Base-by-base conservation (phyloP, 2,113 vertebrate species). In the Anser brachyrhynchus region DNA sequence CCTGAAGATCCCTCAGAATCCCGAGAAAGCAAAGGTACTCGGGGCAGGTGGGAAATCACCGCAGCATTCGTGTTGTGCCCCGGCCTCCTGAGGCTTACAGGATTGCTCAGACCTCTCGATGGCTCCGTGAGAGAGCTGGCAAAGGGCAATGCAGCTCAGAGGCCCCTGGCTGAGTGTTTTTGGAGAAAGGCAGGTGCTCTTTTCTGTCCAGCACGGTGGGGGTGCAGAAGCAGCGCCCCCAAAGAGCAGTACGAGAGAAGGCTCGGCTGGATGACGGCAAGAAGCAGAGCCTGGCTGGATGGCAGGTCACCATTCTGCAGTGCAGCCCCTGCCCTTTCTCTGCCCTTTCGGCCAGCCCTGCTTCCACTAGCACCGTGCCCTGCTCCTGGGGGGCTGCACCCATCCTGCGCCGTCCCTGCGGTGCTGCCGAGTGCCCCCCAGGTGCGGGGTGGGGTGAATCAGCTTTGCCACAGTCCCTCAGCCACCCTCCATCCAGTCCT, bases 281-380 rank as follows among this genome's bases (percentile, higher is more conserved):
- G n/a, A 57, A 28, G 39, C 29, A n/a, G 49, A 39, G 26, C 65
- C 29, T 18, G 76, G 7, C 69, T 19, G 64, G 1, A 18, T 25
- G 21, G 39, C 2, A 12, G 2, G 29, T 55, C 29, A 55, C 44
- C 59, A 49, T n/a, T 19, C 72, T 8, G 44, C 13, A 3, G 37
- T 2, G 7, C 88, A 43, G 26, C n/a, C 78, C 46, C 66, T 28
- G 44, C 72, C 57, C 1, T 54, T 81, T 43, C 64, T 7, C 76
- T 31, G 69, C 59, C 57, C 37, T 66, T 28, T 18, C 43, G 59
- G 43, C 80, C 3, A 1, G 2, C 64, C 44, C 55, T 0, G 3
- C 4, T 26, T 54, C 3, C 15, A 0, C n/a, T 21, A 25, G 66
- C 20, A 0, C 65, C 2, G 0, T 35, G 16, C 31, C 55, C 51